Evolutionary conservation across 2,113 vertebrate genomes (phyloP).

Genomic region (Dipodomys merriami): DNA sequence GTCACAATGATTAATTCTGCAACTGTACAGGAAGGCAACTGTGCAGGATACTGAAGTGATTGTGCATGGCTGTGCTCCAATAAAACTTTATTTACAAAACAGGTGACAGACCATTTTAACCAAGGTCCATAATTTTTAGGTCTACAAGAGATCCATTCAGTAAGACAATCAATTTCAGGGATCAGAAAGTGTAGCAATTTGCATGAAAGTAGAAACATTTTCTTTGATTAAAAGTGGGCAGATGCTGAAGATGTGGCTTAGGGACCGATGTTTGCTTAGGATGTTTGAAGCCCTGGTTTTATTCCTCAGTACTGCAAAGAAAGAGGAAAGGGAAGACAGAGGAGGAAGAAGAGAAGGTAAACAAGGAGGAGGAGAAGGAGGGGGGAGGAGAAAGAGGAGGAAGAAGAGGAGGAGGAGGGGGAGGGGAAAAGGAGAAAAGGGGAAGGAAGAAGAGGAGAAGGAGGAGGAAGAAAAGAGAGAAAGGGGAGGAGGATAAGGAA

Average conservation of each 20-base stretch:
- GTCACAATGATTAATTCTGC: neutral
- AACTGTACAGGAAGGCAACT: neutral
- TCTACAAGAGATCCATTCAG: neutral
- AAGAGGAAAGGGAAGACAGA: too few species aligned
- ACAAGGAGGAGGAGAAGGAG: too few species aligned
- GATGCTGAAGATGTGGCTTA: neutral
- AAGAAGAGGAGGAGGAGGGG: too few species aligned
- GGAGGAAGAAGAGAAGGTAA: too few species aligned
- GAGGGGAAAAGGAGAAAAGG: neutral
- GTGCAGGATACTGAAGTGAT: neutral
- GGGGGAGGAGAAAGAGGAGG: too few species aligned
- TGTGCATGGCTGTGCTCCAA: neutral
- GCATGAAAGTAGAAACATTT: neutral
- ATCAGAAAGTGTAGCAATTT: neutral
- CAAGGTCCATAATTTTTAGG: neutral
- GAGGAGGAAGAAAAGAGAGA: accelerated
- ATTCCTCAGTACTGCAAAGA: too few species aligned
- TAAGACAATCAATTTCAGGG: neutral
- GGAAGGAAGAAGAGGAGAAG: too few species aligned
- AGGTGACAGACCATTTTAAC: neutral
- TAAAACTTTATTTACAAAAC: neutral
- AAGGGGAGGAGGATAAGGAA: neutral
- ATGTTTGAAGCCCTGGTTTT: neutral
- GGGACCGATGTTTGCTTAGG: neutral
- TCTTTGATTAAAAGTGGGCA: neutral